Conservation (phyloP, 2,797 vertebrate species). For the Meriones psammophilus region DNA sequence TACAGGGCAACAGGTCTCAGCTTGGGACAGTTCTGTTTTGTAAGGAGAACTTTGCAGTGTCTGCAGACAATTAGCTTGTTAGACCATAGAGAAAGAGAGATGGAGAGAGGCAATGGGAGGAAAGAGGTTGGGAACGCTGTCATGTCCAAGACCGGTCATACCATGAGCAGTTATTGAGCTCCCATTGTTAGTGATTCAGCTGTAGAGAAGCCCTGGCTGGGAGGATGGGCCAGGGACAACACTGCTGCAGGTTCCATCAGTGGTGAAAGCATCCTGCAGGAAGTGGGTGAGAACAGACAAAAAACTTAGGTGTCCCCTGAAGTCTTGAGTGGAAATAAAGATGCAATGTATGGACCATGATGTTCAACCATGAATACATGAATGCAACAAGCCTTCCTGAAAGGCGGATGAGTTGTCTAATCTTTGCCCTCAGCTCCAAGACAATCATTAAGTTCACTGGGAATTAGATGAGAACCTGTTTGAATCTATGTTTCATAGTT, state of each 20-base stretch:
- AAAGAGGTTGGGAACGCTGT: background rate
- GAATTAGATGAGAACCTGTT: background rate
- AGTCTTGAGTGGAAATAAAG: background rate
- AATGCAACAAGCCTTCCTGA: background rate
- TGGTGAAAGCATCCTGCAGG: background rate
- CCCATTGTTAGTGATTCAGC: background rate
- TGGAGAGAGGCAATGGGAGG: background rate
- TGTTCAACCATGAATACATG: background rate
- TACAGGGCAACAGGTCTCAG: background rate
- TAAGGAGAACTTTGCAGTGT: background rate
- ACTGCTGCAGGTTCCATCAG: background rate
- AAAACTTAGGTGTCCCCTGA: background rate
- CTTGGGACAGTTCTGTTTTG: background rate
- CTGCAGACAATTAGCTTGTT: background rate
- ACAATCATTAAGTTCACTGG: background rate
- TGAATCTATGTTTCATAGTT: background rate
- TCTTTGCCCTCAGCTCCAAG: background rate
- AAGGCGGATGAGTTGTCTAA: background rate
- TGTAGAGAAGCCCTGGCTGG: too few species aligned
- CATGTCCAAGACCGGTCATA: too few species aligned
- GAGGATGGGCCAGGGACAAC: background rate
- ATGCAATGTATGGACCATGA: rapidly evolving
- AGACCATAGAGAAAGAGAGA: background rate
- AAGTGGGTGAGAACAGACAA: background rate
- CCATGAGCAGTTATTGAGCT: background rate